phyloP scores from a whole-genome alignment of 2,888 invertebrate genomes.

The Trypoxylon attenuatum region DNA sequence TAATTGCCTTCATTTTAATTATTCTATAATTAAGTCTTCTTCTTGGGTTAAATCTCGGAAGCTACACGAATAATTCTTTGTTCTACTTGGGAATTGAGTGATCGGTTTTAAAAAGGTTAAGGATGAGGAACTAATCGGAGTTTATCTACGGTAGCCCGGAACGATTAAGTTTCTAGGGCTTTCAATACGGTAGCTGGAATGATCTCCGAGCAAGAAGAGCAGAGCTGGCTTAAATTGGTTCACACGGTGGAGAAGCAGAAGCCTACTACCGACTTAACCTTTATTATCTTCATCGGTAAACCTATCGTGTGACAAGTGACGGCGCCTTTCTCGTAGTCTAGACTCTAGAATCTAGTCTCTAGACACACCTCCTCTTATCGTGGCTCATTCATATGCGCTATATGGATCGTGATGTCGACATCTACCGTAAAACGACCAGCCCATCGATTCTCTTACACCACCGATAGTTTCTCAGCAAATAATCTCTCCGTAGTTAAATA shows the following conservation, averaged over 20 bases:
- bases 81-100: neutral
- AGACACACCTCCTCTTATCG: slow-evolving; percentile 22
- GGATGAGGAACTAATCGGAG: neutral
- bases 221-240: slow-evolving; percentile 32
- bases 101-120: neutral
- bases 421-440: neutral
- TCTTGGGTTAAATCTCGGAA: too few relatives aligned
- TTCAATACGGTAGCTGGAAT: neutral
- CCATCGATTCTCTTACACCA: slow-evolving; percentile 4
- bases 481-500: too few relatives aligned
- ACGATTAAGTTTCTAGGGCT: neutral
- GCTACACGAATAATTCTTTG: too few relatives aligned
- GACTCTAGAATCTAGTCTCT: slow-evolving; percentile 9
- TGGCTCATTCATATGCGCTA: slow-evolving; percentile 11
- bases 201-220: slow-evolving; percentile 17
- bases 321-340: slow-evolving; percentile 15
- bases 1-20: too few relatives aligned
- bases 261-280: slow-evolving; percentile 27
- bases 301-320: slow-evolving; percentile 33
- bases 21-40: too few relatives aligned
- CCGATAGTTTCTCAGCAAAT: too few relatives aligned
- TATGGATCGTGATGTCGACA: slow-evolving; percentile 15
- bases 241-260: slow-evolving; percentile 24
- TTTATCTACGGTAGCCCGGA: neutral
- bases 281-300: slow-evolving; percentile 40